Conservation (phyloP, 2,113 vertebrate species). For the Cyprinodon variegatus region DNA sequence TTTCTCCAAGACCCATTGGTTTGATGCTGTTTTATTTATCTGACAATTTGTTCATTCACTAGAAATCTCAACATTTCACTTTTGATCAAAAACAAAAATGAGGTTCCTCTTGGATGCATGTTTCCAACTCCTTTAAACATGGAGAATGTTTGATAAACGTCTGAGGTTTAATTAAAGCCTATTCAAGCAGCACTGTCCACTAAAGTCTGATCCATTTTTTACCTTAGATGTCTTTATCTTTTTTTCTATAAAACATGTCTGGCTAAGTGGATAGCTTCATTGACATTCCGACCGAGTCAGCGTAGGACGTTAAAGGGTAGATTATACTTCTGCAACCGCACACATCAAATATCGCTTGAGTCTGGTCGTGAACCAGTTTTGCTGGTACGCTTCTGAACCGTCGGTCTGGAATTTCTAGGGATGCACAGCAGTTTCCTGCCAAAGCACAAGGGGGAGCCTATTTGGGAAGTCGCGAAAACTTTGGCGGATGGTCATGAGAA, state of each 20-base stretch:
- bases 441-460: too few species aligned
- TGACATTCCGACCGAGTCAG: neutral
- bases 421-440: too few species aligned
- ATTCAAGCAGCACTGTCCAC: neutral
- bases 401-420: too few species aligned
- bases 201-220: neutral
- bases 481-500: too few species aligned
- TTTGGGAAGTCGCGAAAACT: too few species aligned
- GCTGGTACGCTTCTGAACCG: too few species aligned
- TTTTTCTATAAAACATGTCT: neutral
- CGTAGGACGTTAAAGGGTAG: neutral
- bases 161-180: neutral
- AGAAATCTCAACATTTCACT: neutral
- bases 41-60: neutral
- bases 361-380: too few species aligned
- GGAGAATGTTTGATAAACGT: neutral
- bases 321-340: too few species aligned
- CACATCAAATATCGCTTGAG: too few species aligned
- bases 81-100: neutral
- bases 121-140: neutral
- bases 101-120: neutral
- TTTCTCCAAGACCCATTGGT: neutral
- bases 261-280: neutral
- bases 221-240: neutral
- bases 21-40: neutral